Base-by-base conservation (phyloP, 2,797 vertebrate genomes). In the Antrozous pallidus region DNA sequence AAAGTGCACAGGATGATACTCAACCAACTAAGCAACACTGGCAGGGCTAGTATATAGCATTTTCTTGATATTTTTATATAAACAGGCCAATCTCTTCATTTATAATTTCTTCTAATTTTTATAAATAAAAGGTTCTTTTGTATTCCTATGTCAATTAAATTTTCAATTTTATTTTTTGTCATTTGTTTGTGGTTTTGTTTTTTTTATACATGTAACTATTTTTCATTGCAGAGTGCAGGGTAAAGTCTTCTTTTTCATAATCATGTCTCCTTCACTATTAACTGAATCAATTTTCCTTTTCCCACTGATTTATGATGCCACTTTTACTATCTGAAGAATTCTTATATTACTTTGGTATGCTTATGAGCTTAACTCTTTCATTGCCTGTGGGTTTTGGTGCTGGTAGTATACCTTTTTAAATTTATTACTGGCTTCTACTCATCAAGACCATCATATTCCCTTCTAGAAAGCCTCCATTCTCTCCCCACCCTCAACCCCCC, bases 21-120 rank as follows among this genome's bases (percentile, higher is more conserved):
- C 56, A 61, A 61, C 56, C 26, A 61, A 31, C 26, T 31, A 26
- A 61, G 56, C 56, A 12, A 61, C 56, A 61, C 26, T 61, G 56
- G 56, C 56, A 61, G 26, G 26, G 56, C 56, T 61, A 28, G 12
- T 31, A 61, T 61, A 61, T 31, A 61, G 20, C 11, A 22, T 69
- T 92, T 70, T 80, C n/a, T 45, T 78, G 16, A 79, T 31, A 56
- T 54, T 75, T 88, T 74, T 26, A 74, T 42, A 58, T 6, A 85
- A 69, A 45, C 31, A 85, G 75, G 49, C 40, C 54, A 88, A 22
- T 82, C 58, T 69, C 36, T 71, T 78, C 11, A 26, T 92, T 70
- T 65, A 31, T 90, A 91, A 86, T n/a, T 80, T 89, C 28, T 87
- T 91, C 10, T 18, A 90, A 26, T 79, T 90, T 94, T 93, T 33